Evolutionary conservation across 2,113 vertebrate genomes (phyloP).

Genomic region (Oncorhynchus keta): DNA sequence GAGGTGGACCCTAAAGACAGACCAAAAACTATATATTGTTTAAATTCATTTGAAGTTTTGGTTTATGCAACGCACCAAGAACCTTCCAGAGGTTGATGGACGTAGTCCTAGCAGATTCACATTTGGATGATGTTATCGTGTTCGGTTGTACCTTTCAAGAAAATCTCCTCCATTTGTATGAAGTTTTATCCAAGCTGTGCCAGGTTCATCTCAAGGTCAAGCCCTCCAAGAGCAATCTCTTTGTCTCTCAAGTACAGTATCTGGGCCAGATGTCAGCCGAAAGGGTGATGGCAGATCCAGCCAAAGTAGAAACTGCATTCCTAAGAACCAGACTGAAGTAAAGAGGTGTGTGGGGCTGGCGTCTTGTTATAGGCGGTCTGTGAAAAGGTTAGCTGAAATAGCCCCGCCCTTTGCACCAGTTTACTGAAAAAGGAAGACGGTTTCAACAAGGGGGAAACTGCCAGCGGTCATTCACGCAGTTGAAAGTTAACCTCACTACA

Average conservation of each 20-base stretch:
- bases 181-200: background rate
- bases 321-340: slow-evolving; percentile 8
- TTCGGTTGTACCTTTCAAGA: slow-evolving; percentile 1
- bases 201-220: slow-evolving; percentile 5
- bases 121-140: slow-evolving; percentile 17
- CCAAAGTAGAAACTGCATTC: background rate
- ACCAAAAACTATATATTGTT: background rate
- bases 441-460: slow-evolving; percentile 5
- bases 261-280: slow-evolving; percentile 18
- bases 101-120: background rate
- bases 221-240: slow-evolving; percentile 11
- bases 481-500: slow-evolving; percentile 3
- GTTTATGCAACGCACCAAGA: background rate
- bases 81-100: slow-evolving; percentile 21
- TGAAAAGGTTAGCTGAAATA: slow-evolving; percentile 15
- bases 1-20: background rate
- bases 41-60: slow-evolving; percentile 16
- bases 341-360: background rate
- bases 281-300: background rate
- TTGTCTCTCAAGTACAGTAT: background rate
- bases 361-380: slow-evolving; percentile 7
- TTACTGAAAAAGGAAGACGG: background rate
- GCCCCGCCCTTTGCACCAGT: background rate
- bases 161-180: background rate
- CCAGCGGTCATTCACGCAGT: slow-evolving; percentile 2